Conservation (phyloP, 2,113 vertebrate genomes). For the Ptychochromis oligacanthus region DNA sequence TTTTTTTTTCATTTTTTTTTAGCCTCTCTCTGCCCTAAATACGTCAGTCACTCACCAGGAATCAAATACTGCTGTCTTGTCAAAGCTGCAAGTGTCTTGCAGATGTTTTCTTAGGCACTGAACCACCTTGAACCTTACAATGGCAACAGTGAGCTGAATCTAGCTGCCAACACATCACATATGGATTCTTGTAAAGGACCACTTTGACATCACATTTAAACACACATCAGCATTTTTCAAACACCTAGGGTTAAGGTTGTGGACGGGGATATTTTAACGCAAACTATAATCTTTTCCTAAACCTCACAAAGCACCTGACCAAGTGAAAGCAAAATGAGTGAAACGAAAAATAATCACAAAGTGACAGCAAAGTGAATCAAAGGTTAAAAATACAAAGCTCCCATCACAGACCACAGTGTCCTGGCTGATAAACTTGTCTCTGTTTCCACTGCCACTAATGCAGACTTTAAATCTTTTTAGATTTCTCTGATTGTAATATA, state of each 20-base stretch:
- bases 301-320: background rate
- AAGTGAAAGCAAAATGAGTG: background rate
- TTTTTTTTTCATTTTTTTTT: background rate
- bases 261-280: background rate
- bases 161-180: background rate
- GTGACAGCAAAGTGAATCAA: background rate
- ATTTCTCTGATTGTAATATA: no score
- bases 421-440: background rate
- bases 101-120: background rate
- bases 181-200: background rate
- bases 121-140: background rate
- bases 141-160: background rate
- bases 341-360: no score
- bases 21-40: no score
- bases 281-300: background rate
- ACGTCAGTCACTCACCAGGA: constrained; percentile 1
- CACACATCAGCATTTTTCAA: background rate
- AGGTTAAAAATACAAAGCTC: background rate
- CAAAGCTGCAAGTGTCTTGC: background rate
- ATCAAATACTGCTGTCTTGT: background rate
- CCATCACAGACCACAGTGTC: background rate
- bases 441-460: background rate
- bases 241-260: background rate
- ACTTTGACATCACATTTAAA: background rate
- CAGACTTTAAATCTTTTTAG: no score